Evolutionary conservation across 2,113 vertebrate genomes (phyloP), one percentile per base, ranked within the genome.

Genomic region (Eurypyga helias): DNA sequence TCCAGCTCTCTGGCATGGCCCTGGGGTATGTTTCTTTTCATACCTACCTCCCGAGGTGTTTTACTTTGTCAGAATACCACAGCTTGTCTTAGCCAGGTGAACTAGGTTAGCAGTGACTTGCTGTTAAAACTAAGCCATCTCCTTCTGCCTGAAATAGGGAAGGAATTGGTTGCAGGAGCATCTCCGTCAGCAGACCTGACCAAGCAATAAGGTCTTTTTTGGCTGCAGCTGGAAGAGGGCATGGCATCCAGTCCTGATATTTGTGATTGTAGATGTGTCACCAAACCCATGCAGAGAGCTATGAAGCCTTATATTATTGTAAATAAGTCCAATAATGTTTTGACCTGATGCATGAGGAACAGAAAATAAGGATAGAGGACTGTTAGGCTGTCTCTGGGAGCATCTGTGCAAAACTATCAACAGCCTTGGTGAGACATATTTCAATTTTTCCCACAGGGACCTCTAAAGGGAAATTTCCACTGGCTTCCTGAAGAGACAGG

Each of bases 41-140:
- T 33, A 36, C 1, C 4, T 36, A 4, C 9, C 15, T 62, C 46
- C n/a, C 54, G 11, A 62, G 8, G 17, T 43, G 49, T 17, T 46
- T 11, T n/a, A 65, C 8, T 61, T 46, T 34, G 7, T 38, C 24
- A 61, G 70, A 34, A 64, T 14, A 12, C 0, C 0, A 34, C 8
- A 41, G 10, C 8, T 69, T 65, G 33, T 24, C 92, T 60, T 41
- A 69, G 26, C 49, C 25, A 15, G 26, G 20, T 65, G 71, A 80
- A n/a, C n/a, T 49, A 20, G 31, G 21, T 70, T 73, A 78, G 11
- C 46, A 51, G 7, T 43, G 31, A 36, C 7, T 7, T 41, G 15
- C 49, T 84, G 26, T 14, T 49, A 66, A 51, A 84, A 25, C 5
- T 82, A 66, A 73, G 19, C n/a, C 41, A 70, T 6, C 5, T 70